These are phyloP conservation scores for Glaucopsyche alexis DNA, from an alignment of 2,888 invertebrate genomes.

Conservation along the genomic window DNA sequence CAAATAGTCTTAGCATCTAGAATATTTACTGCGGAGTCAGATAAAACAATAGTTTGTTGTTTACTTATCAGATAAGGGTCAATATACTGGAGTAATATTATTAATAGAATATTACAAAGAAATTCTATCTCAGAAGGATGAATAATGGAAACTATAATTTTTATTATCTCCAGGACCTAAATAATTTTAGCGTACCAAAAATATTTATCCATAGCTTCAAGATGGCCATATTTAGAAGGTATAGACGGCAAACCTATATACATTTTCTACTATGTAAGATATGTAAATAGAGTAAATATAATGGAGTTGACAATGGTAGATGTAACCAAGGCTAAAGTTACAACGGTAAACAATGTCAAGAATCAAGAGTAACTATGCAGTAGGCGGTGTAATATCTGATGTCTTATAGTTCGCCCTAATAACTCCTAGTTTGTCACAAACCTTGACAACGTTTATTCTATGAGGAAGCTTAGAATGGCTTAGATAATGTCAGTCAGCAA, in stretches of 20 bases:
- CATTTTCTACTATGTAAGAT: no score
- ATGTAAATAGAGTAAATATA: conserved; percentile 3
- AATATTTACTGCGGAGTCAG: conserved; percentile 33
- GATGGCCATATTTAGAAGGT: no score
- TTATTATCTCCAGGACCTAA: no score
- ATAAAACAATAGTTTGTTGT: conserved; percentile 47
- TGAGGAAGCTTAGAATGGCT: background rate
- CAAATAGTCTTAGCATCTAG: conserved; percentile 15
- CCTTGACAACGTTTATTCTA: conserved; percentile 1
- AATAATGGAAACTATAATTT: no score
- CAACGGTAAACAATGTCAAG: conserved; percentile 29
- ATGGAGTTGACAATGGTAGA: background rate
- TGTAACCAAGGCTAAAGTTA: background rate
- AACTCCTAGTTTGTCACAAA: conserved; percentile 3
- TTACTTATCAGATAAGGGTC: conserved; percentile 46
- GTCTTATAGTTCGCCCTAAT: background rate
- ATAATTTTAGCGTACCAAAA: no score
- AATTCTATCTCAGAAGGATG: background rate
- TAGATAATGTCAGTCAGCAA: conserved; percentile 12
- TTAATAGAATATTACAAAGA: conserved; percentile 11
- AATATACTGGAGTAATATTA: conserved; percentile 1
- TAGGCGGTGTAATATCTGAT: conserved; percentile 27
- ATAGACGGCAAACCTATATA: no score
- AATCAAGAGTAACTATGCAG: conserved; percentile 27
- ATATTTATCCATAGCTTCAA: no score